Conservation (phyloP, 2,797 vertebrate genomes). For the Aulostomus chinensis region DNA sequence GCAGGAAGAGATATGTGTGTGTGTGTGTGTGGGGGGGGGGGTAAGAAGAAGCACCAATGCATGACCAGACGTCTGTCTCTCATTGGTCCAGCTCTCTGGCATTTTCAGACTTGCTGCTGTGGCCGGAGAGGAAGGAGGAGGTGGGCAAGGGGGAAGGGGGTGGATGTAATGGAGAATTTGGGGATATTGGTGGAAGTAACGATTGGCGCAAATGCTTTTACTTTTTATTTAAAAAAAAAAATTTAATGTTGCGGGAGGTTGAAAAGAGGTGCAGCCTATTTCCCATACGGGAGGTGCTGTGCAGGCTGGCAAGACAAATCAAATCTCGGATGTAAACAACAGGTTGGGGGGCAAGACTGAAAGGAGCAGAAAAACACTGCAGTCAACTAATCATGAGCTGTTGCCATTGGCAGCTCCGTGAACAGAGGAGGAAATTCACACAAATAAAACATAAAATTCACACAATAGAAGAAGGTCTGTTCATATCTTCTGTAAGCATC, state of each 20-base stretch:
- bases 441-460: conserved; percentile 7
- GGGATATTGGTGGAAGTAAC: conserved; percentile 63
- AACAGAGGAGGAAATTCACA: neutral
- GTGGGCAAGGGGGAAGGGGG: neutral
- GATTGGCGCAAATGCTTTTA: too few species aligned
- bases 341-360: conserved; percentile 28
- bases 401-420: neutral
- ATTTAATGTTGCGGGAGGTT: too few species aligned
- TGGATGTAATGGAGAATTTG: conserved; percentile 62
- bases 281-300: too few species aligned
- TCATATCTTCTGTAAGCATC: conserved; percentile 32
- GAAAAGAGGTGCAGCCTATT: too few species aligned
- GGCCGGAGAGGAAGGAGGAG: conserved; percentile 42
- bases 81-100: conserved; percentile 66
- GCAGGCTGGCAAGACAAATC: too few species aligned
- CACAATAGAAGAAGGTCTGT: conserved; percentile 42
- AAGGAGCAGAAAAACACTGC: conserved; percentile 40
- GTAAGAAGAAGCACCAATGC: too few species aligned
- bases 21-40: too few species aligned
- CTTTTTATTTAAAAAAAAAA: too few species aligned
- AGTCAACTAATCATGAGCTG: conserved; percentile 13
- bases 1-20: conserved; percentile 28
- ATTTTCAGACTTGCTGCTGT: conserved; percentile 62
- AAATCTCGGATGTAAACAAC: conserved; percentile 54
- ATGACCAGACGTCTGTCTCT: conserved; percentile 71